Evolutionary conservation across 2,797 vertebrate genomes (phyloP).

Genomic region (Thamnophis elegans): DNA sequence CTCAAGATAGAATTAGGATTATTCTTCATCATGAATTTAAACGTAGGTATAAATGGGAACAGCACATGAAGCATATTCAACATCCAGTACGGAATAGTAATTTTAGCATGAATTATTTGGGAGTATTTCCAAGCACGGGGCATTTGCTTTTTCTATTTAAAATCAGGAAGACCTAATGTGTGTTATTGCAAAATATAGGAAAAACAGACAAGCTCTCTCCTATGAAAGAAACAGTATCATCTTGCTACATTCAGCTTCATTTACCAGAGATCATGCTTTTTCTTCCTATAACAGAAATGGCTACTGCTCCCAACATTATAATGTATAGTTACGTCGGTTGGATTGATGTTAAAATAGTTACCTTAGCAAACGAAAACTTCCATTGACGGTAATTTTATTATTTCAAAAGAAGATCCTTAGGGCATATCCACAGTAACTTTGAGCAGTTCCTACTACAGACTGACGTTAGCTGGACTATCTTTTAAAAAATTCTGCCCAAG

Average conservation of each 20-base stretch:
- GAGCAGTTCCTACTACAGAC: not conserved
- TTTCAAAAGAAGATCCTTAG: conserved; percentile 32
- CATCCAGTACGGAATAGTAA: conserved; percentile 38
- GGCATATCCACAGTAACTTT: not conserved
- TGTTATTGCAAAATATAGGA: conserved; percentile 36
- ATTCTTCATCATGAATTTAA: not conserved
- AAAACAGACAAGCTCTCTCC: not conserved
- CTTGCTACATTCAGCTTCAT: conserved; percentile 33
- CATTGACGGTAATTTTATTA: conserved; percentile 15
- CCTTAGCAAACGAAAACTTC: not conserved
- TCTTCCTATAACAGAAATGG: conserved; percentile 28
- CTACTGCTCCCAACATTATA: conserved; percentile 37
- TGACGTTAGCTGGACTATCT: not conserved
- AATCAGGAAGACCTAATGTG: conserved; percentile 56
- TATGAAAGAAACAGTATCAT: not conserved
- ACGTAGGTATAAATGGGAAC: not conserved
- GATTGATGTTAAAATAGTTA: conserved; percentile 10
- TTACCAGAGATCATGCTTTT: not conserved
- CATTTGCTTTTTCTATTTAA: conserved; percentile 48
- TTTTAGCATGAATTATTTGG: conserved; percentile 54
- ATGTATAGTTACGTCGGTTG: not conserved
- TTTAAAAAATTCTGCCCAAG: not conserved
- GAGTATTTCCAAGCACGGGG: conserved; percentile 37
- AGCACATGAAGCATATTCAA: not conserved
- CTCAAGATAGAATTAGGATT: not conserved